These are phyloP conservation scores for Urechis unicinctus DNA, from an alignment of 2,888 invertebrate species.

Conservation along the genomic window DNA sequence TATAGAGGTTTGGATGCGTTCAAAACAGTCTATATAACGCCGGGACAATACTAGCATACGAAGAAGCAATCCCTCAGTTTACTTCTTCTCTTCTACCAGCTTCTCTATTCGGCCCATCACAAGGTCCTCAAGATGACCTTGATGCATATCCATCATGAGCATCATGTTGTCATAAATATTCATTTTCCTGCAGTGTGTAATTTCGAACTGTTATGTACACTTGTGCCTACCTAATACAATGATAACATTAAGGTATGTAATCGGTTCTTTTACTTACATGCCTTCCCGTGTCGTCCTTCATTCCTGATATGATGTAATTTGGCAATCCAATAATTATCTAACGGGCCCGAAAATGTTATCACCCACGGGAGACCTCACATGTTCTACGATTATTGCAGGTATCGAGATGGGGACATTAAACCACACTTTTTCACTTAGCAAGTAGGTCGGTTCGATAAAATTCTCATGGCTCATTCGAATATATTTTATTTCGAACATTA, in stretches of 20 bases:
- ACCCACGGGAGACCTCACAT: slow-evolving; percentile 55
- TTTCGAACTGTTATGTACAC: not conserved
- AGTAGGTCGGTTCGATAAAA: no score
- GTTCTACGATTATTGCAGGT: slow-evolving; percentile 77
- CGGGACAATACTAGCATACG: slow-evolving; percentile 49
- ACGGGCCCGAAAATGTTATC: slow-evolving; percentile 55
- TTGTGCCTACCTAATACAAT: no score
- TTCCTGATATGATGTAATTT: slow-evolving; percentile 51
- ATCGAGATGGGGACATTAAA: no score
- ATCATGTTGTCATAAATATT: slow-evolving; percentile 98
- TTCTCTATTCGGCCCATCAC: slow-evolving; percentile 91
- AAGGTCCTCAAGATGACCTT: slow-evolving; percentile 84
- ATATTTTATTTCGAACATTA: no score
- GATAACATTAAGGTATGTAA: no score
- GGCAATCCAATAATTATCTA: slow-evolving; percentile 66
- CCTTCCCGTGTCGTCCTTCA: slow-evolving; percentile 60
- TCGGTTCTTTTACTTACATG: no score
- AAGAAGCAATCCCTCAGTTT: slow-evolving; percentile 78
- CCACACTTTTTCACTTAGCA: no score
- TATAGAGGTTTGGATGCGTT: not conserved
- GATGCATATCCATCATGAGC: slow-evolving; percentile 96
- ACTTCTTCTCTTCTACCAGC: slow-evolving; percentile 89
- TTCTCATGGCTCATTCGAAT: no score
- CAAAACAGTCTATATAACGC: not conserved
- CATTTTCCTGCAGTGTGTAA: slow-evolving; percentile 63